A percentile compares a stretch with the other conserved stretches of the same genome.
Conservation (phyloP, 2,113 vertebrate species). For the Mesoclemmys tuberculata region DNA sequence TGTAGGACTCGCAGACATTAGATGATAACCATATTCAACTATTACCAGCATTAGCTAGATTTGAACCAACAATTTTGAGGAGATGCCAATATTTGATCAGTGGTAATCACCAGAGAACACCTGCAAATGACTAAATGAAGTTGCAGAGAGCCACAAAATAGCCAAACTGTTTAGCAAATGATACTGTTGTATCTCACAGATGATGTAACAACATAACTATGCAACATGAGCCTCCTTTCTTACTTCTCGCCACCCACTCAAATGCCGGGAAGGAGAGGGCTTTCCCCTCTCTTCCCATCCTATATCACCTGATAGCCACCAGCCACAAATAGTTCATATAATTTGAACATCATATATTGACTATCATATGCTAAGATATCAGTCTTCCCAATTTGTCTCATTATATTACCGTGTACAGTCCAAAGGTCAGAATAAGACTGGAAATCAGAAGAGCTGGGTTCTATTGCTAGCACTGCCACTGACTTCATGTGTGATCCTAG, state of each 20-base stretch:
- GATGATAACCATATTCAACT: not conserved
- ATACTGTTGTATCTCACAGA: not conserved
- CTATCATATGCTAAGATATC: rapidly evolving
- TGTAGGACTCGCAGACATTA: rapidly evolving
- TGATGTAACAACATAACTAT: not conserved
- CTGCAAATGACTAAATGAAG: not conserved
- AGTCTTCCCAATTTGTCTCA: not conserved
- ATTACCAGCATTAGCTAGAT: not conserved
- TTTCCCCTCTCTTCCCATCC: rapidly evolving
- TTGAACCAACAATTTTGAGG: not conserved
- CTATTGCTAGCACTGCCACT: not conserved
- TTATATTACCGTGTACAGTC: not conserved
- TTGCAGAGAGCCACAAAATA: not conserved
- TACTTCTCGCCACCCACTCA: not conserved
- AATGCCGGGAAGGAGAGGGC: not conserved
- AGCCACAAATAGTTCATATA: not conserved
- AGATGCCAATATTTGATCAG: not conserved
- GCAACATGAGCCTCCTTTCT: not conserved
- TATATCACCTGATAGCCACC: rapidly evolving
- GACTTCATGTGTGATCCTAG: rapidly evolving
- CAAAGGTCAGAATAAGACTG: not conserved
- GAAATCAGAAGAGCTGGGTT: not conserved
- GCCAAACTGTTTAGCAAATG: not conserved
- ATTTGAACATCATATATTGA: not conserved
- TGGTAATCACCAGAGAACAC: not conserved